Base-by-base conservation (phyloP, 92 coral and sea anemone species). In the Epizoanthus illoricatus region DNA sequence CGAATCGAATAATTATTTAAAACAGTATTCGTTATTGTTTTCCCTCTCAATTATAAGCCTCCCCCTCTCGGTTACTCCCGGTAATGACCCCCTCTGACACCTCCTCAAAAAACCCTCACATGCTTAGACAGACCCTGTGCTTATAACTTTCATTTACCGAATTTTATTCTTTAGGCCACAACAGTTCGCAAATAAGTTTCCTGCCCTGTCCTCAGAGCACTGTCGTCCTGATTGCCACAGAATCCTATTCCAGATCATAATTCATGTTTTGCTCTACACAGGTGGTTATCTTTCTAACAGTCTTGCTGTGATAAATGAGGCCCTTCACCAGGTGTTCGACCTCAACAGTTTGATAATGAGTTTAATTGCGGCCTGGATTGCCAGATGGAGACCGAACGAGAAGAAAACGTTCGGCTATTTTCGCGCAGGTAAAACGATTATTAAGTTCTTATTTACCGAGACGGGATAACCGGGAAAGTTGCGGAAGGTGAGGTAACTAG, bases 201-300 rank as follows among this genome's bases (percentile, higher is more conserved):
- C 52, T 45, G 7, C 52, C 52, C 11, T 45, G 52, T 0, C 56
- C 56, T 52, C 56, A 52, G 2, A 43, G 12, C 5, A 6, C 58
- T 40, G 42, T 78, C 7, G 12, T 16, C 19, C 58, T 13, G 36
- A 1, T 28, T 28, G 36, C 2, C 36, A 28, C 36, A 28, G 36
- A 28, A 28, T 28, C 36, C 36, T 28, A 28, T 28, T 28, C 17
- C 17, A 43, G 36, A 39, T 16, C 23, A 7, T 20, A 7, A 39
- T 8, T 6, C 17, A 20, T 58, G 43, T 65, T 63, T 79, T 63
- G 58, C 55, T 73, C 16, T 17, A 18, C 12, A 12, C 81, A 92
- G 97, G 97, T 7, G 97, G 97, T 28, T 83, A 84, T 24, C 82
- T 90, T 40, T 93, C 97, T 55, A 92, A 92, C 75, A 92, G 97